Base-by-base conservation (phyloP, 2,888 invertebrate genomes). In the Caenorhabditis sp. region DNA sequence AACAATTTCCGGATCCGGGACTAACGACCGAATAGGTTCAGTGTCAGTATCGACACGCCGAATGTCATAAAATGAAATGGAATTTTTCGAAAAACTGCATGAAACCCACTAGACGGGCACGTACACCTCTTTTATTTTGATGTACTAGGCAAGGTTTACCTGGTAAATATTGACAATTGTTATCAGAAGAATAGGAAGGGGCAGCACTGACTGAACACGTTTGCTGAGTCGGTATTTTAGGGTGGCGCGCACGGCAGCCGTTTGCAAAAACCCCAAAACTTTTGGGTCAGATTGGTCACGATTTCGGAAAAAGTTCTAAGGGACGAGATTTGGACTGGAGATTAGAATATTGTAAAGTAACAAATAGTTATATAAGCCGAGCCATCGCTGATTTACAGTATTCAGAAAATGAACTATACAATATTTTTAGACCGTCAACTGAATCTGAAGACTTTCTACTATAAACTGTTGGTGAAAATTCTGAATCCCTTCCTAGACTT, bases 161-260 rank as follows among this genome's bases (percentile, higher is more conserved):
- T 24, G 26, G 59, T 70, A 52, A 70, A 70, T 70, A 70, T 70
- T 70, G 35, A 59, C 70, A 53, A 53, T 27, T 37, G 59, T 70
- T 70, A 70, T 70, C 70, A 70, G 70, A 32, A n/a, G n/a, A n/a
- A n/a, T n/a, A n/a, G n/a, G n/a, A n/a, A 22, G 24, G 32, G 39
- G 59, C 43, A 59, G 68, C 17, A 70, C 7, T n/a, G n/a, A n/a
- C n/a, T 43, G 52, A 68, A 68, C 58, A 68, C 58, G 58, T 68
- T 68, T 66, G 48, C 56, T 58, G 35, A 35, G 11, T 52, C 22
- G 56, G 56, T 65, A 66, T 66, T 66, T 66, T 66, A 32, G 56
- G 56, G 41, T 9, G 56, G 52, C 43, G n/a, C n/a, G n/a, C n/a
- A n/a, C n/a, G n/a, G n/a, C n/a, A n/a, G n/a, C n/a, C n/a, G 35